Percentiles rank a stretch among this genome's conserved stretches.
These are phyloP conservation scores for Antheraea pernyi DNA, from an alignment of 1,140 invertebrate species.

Conservation along the genomic window DNA sequence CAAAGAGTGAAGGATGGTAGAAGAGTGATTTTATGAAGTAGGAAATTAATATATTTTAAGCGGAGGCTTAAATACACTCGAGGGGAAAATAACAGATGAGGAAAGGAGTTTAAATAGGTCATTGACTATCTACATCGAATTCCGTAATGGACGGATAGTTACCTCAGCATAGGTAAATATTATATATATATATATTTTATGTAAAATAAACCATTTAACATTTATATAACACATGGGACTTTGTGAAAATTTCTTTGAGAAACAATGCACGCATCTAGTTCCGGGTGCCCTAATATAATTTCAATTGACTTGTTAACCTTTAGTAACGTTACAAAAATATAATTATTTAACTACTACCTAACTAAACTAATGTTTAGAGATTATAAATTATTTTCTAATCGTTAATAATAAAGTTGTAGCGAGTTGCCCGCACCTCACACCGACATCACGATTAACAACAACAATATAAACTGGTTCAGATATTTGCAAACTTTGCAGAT, in stretches of 20 bases:
- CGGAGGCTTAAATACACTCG: not conserved
- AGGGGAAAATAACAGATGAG: slow-evolving; percentile 13
- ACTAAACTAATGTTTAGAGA: slow-evolving; percentile 53
- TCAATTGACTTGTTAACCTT: slow-evolving; percentile 54
- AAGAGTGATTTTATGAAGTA: not conserved
- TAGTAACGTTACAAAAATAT: slow-evolving; percentile 71
- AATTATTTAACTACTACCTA: slow-evolving; percentile 62
- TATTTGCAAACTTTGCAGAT: not conserved
- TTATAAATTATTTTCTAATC: slow-evolving; percentile 30
- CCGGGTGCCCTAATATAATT: not conserved
- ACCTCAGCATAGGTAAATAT: slow-evolving; percentile 56
- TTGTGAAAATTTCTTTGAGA: not conserved
- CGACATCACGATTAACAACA: slow-evolving; percentile 66
- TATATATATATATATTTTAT: slow-evolving; percentile 29
- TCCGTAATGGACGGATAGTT: slow-evolving; percentile 69
- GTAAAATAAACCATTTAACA: slow-evolving; percentile 18
- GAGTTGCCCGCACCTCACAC: slow-evolving; percentile 42
- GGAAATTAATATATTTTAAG: not conserved
- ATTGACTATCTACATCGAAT: slow-evolving; percentile 60
- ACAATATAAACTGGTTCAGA: slow-evolving; percentile 25
- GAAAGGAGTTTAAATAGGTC: slow-evolving; percentile 44
- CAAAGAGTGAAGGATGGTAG: not conserved
- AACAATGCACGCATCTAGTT: not conserved
- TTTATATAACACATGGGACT: not conserved
- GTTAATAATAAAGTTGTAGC: slow-evolving; percentile 30